phyloP scores from a whole-genome alignment of 2,888 invertebrate species.

The Torymus aiolomorphi region DNA sequence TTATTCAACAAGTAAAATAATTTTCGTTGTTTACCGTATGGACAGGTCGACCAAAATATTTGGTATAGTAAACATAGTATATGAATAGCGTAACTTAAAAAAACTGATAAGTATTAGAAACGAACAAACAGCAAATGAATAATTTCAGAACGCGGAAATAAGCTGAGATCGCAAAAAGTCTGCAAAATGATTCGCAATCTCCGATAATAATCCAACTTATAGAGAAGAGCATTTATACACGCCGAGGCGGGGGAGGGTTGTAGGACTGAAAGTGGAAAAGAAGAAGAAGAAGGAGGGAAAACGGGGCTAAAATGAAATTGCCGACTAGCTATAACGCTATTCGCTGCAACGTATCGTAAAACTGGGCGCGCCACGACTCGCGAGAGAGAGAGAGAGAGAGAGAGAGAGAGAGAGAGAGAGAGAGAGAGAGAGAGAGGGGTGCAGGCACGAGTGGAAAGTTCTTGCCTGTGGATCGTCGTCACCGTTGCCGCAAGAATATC shows the following conservation, averaged over 20 bases:
- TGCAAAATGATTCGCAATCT: not conserved
- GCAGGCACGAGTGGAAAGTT: not conserved
- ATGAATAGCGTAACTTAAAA: no score
- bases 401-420: no score
- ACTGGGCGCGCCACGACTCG: constrained; percentile 2
- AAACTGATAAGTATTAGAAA: no score
- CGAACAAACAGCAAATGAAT: no score
- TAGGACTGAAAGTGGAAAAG: not conserved
- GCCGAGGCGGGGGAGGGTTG: not conserved
- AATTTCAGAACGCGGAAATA: no score
- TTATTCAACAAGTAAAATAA: no score
- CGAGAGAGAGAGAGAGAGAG: not conserved
- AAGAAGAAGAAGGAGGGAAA: not conserved
- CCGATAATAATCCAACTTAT: constrained; percentile 16
- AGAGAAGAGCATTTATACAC: constrained; percentile 1
- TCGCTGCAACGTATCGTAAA: constrained; percentile 48
- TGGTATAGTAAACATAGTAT: no score
- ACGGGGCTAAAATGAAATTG: constrained; percentile 32
- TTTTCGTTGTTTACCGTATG: no score
- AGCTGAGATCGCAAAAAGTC: not conserved
- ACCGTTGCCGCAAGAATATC: constrained; percentile 21
- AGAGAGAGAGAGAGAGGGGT: no score
- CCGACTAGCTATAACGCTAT: constrained; percentile 26
- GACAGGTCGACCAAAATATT: no score
- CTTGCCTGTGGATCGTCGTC: not conserved